Evolutionary conservation across 2,113 vertebrate species (phyloP), one percentile per base, ranked within the genome.

Genomic region (Upupa epops): DNA sequence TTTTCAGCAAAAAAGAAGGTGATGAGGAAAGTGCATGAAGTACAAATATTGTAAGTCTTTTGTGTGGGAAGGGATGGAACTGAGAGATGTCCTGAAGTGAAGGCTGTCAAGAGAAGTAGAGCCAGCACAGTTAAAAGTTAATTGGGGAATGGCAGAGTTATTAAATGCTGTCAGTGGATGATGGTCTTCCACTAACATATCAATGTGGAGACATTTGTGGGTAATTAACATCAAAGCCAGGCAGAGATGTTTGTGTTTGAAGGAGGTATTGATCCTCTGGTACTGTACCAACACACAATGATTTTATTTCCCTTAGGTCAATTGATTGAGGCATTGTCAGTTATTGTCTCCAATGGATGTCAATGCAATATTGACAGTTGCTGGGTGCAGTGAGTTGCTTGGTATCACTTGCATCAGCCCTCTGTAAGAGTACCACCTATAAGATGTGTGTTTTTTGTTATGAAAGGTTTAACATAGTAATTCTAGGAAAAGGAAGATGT

Each of bases 191-290:
- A 32, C 26, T 80, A 76, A 24, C 49, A 70, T 70, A 56, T 81
- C 75, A 63, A 11, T 71, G 24, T 59, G 26, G 65, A 77, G 72
- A 68, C 64, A 61, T 91, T 80, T 88, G 70, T 77, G 48, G 16
- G 29, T 74, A 90, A 91, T 88, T 94, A 86, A 86, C 81, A 76
- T 81, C 79, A 87, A 85, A 91, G 31, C 16, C 26, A 40, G 65
- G 37, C 48, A 86, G 69, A 71, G 42, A 64, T 89, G 52, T 87
- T 76, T 93, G 46, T 88, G 32, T 80, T 77, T 65, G 71, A 73
- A 70, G 76, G 80, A 90, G 48, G 16, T 91, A 88, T 83, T 83
- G 92, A 90, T 95, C 45, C 51, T 32, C 48, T 91, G 72, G 52
- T 92, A 77, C 48, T 40, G 52, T 36, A 64, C 29, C 83, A 91